Conservation (phyloP, 2,113 vertebrate genomes). For the Corvus hawaiiensis region DNA sequence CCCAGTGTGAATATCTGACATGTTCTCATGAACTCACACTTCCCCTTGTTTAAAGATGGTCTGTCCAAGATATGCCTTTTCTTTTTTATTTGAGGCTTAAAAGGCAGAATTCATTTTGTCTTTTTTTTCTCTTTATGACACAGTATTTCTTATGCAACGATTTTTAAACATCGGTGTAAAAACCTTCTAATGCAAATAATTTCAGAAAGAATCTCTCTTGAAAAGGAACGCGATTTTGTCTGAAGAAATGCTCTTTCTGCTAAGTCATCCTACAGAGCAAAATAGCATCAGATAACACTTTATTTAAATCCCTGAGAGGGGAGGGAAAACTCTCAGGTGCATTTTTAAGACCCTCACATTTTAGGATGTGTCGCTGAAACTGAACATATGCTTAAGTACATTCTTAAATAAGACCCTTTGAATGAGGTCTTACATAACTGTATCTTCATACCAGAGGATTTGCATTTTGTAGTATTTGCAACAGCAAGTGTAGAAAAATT, state of each 20-base stretch:
- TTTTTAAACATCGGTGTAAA: slow-evolving; percentile 13
- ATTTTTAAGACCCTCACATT: slow-evolving; percentile 20
- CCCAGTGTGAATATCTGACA: neutral
- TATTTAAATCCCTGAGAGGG: neutral
- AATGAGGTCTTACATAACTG: slow-evolving; percentile 28
- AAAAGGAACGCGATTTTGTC: neutral
- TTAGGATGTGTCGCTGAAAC: neutral
- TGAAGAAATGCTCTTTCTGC: slow-evolving; percentile 25
- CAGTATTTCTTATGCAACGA: neutral
- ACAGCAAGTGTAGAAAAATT: slow-evolving; percentile 22
- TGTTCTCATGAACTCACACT: neutral
- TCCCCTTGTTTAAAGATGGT: neutral
- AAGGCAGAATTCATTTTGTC: neutral
- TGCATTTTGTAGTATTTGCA: slow-evolving; percentile 36
- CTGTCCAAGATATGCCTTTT: neutral
- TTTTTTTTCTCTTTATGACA: neutral
- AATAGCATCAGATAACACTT: neutral
- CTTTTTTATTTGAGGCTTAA: neutral
- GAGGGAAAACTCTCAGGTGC: neutral
- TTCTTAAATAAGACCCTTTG: slow-evolving; percentile 24
- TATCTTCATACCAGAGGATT: slow-evolving; percentile 29
- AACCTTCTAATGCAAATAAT: neutral
- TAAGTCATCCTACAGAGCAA: slow-evolving; percentile 43
- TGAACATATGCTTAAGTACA: neutral
- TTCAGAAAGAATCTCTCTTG: neutral